A percentile compares a stretch with the other conserved stretches of the same genome.
phyloP scores from a whole-genome alignment of 1,140 invertebrate species.

The Plodia interpunctella region DNA sequence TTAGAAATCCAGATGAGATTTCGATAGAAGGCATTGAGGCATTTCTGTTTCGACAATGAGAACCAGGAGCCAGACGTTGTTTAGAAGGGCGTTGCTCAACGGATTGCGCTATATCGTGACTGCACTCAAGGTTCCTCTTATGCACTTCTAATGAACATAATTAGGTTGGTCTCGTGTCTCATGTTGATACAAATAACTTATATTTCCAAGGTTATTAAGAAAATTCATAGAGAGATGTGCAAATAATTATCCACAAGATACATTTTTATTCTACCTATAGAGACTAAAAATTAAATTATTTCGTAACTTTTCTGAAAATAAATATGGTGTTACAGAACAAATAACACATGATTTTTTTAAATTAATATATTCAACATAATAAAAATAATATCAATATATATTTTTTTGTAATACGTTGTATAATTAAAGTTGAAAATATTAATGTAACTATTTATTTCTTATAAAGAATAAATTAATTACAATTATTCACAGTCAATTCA shows the following conservation, averaged over 20 bases:
- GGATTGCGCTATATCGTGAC: slow-evolving; percentile 31
- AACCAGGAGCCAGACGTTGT: slow-evolving; percentile 10
- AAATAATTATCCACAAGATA: no score
- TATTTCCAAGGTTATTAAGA: no score
- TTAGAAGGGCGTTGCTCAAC: slow-evolving; percentile 43
- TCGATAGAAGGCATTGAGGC: slow-evolving; percentile 13
- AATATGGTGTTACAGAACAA: no score
- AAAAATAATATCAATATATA: no score
- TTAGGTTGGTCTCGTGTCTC: slow-evolving; percentile 9
- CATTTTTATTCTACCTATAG: no score
- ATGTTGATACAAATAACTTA: neutral
- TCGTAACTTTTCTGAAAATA: no score
- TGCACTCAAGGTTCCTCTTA: slow-evolving; percentile 31
- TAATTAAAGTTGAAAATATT: neutral
- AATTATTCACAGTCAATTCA: neutral
- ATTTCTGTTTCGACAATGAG: slow-evolving; percentile 11
- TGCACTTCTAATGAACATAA: slow-evolving; percentile 20
- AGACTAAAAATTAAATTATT: no score
- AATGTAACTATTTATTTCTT: neutral
- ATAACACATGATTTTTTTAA: no score
- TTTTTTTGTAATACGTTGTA: no score
- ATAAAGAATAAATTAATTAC: neutral
- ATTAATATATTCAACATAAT: no score
- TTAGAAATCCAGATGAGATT: slow-evolving; percentile 4
- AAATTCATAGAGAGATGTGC: no score